Evolutionary conservation across 2,797 vertebrate species (phyloP).

Genomic region (Lutjanus argentimaculatus): DNA sequence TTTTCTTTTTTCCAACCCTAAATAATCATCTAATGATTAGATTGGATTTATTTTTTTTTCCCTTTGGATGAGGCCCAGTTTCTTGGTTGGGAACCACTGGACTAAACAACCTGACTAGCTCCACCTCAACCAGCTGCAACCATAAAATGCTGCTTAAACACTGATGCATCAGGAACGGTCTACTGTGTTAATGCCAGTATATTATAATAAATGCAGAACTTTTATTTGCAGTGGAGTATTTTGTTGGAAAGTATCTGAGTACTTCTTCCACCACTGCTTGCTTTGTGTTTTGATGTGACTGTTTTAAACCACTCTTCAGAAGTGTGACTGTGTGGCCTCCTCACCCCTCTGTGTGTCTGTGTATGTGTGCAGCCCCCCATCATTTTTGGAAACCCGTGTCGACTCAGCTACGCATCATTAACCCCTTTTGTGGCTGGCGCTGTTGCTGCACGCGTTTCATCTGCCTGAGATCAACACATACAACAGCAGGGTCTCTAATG

Average conservation of each 20-base stretch:
- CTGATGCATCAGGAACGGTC: neutral
- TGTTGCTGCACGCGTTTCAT: constrained; percentile 69
- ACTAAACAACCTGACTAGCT: neutral
- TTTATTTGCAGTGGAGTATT: neutral
- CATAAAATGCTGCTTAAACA: neutral
- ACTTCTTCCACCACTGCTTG: neutral
- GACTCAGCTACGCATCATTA: constrained; percentile 76
- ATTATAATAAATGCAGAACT: too few species aligned
- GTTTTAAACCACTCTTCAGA: constrained; percentile 12
- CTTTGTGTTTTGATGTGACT: neutral
- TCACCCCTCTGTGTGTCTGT: constrained; percentile 19
- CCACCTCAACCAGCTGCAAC: neutral
- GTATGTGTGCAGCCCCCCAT: constrained; percentile 10
- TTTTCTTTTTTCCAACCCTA: neutral
- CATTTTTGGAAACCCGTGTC: constrained; percentile 56
- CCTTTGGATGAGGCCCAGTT: neutral
- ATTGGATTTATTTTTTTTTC: constrained; percentile 1
- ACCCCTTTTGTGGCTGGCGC: constrained; percentile 65
- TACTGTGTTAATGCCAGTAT: neutral
- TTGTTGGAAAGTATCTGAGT: neutral
- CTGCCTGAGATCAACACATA: constrained; percentile 58
- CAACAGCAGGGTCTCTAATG: constrained; percentile 57
- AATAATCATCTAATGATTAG: constrained; percentile 10
- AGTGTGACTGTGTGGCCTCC: constrained; percentile 7
- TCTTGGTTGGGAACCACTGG: neutral